phyloP scores from a whole-genome alignment of 1,140 invertebrate genomes.

The Colletes latitarsis region DNA sequence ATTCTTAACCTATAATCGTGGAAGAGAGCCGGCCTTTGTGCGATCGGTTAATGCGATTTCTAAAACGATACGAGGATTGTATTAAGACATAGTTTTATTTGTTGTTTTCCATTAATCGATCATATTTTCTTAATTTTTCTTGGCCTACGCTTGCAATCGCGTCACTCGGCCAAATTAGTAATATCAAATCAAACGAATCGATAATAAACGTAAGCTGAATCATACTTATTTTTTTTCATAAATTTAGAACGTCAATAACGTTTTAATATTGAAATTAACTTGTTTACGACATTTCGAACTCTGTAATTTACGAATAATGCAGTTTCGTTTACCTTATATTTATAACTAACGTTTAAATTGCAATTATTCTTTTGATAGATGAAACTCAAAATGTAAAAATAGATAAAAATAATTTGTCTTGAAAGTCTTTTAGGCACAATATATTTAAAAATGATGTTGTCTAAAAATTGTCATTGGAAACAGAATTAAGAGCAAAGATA shows the following conservation, averaged over 20 bases:
- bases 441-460: not conserved
- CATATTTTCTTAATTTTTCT: not conserved
- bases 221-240: not conserved
- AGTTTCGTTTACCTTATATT: not conserved
- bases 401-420: not conserved
- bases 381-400: not conserved
- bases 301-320: not conserved
- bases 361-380: not conserved
- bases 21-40: conserved; percentile 1
- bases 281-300: not conserved
- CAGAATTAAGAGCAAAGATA: not conserved
- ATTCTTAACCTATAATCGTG: conserved; percentile 40
- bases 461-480: conserved; percentile 4
- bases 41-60: not conserved
- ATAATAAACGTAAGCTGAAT: not conserved
- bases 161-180: not conserved
- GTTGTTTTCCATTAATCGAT: not conserved
- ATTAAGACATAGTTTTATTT: not conserved
- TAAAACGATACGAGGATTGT: not conserved
- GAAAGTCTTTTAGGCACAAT: not conserved
- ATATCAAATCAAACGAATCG: not conserved
- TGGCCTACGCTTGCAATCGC: not conserved
- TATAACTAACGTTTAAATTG: not conserved
- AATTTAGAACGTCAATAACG: not conserved
- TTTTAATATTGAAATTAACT: not conserved